Base-by-base conservation (phyloP, 1,140 invertebrate species). In the Drosophila triauraria region DNA sequence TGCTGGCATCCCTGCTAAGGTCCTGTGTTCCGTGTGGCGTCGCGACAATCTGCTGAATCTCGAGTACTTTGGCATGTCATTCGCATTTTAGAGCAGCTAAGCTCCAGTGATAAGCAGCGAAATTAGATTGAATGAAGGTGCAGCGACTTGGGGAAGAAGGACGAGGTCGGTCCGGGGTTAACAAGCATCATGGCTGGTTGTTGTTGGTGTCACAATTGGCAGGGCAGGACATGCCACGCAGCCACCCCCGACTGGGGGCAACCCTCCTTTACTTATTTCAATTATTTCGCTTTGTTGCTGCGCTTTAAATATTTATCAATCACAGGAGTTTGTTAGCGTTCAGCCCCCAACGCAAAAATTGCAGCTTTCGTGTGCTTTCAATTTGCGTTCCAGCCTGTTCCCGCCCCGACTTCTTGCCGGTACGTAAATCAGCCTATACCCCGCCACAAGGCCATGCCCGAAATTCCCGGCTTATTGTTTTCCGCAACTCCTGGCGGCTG, bases 301-400 rank as follows among this genome's bases (percentile, higher is more conserved):
- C 75, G 81, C 85, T 82, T 90, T 90, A 90, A 90, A 90, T 90
- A 90, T 90, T 90, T 90, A 90, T 90, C 86, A 90, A 90, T 90
- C 86, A 90, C 70, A 64, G 71, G 80, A 90, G 85, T 85, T 90
- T 74, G 78, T 80, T 90, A 61, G 78, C 75, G 62, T 80, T 43
- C 51, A 65, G 20, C 42, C 38, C 69, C 46, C 46, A 20, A 17
- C 50, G n/a, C 43, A 82, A 63, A 79, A 61, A 82, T 77, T 83
- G 84, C 77, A 87, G 46, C 78, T 69, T 67, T 67, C 47, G 65
- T 72, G 35, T 83, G 62, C 77, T 78, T 87, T 78, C 84, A 90
- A 87, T 90, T 87, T 87, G 85, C 64, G 67, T 57, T 79, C 53
- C 76, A 65, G 53, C 40, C 56, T 75, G 77, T 78, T 81, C 72